Base-by-base conservation (phyloP, 53 echinoderm and acorn worm species). In the Echinometra lucunter region DNA sequence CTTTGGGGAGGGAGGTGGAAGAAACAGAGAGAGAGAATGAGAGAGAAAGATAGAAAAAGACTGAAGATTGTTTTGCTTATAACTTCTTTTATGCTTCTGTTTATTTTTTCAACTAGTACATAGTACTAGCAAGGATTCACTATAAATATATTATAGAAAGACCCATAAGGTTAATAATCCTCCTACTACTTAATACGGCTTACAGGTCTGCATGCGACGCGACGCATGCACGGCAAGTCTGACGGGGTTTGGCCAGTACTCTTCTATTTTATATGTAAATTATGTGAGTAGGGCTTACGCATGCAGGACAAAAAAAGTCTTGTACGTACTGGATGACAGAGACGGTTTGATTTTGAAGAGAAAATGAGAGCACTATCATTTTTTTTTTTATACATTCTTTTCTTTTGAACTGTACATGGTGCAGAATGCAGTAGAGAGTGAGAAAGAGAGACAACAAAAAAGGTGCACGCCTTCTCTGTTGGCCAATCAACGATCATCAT, bases 401-500 rank as follows among this genome's bases (percentile, higher is more conserved):
- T 72, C 72, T 72, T 72, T 13, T 28, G 32, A 9, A 56, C 8
- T 56, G 56, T n/a, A n/a, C n/a, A n/a, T n/a, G n/a, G n/a, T n/a
- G n/a, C n/a, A 13, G 56, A 13, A 56, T 56, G 56, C 58, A 58
- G 58, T 58, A 8, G 21, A 15, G 21, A 58, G 17, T 12, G 15
- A 58, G 8, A 58, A 18, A 15, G 21, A 58, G 17, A 58, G 15
- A 58, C 17, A 58, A 18, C 7, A 58, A 18, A 58, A 75, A 38
- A 75, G 18, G 40, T 75, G 70, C 85, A 47, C 85, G 85, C 85
- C 85, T 45, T 28, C 49, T 83, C 0, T n/a, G 37, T 49, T 18
- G 19, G 23, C 85, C 85, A 85, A 85, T 85, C 85, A 85, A 49
- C 85, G n/a, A 45, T 85, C 85, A 47, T 11, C n/a, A 9, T 85